Conservation (phyloP, 2,113 vertebrate species). For the Puffinus mauretanicus region DNA sequence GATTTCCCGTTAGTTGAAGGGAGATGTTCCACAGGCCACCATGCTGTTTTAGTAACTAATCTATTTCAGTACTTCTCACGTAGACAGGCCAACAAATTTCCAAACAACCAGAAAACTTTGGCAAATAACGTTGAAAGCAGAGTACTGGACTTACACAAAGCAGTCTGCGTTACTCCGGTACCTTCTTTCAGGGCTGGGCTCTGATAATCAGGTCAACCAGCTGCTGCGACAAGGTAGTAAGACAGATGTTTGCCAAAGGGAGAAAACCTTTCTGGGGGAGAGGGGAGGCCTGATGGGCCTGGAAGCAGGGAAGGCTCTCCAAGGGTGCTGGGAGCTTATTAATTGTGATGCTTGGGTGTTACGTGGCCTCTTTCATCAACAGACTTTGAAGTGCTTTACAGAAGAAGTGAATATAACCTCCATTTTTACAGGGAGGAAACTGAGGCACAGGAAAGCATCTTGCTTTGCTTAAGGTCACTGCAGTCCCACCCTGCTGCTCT, state of each 20-base stretch:
- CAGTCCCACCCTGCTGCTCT: not conserved
- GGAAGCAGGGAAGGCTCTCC: not conserved
- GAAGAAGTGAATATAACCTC: not conserved
- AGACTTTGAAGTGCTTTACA: not conserved
- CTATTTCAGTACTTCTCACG: conserved; percentile 7
- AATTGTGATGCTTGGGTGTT: not conserved
- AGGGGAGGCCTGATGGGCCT: not conserved
- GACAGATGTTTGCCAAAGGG: not conserved
- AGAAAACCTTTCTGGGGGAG: not conserved
- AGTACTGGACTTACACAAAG: not conserved
- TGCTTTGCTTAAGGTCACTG: not conserved
- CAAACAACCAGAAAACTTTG: conserved; percentile 38
- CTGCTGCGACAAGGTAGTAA: not conserved
- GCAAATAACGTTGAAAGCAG: conserved; percentile 24
- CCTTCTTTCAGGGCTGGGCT: not conserved
- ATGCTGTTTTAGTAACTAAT: conserved; percentile 22
- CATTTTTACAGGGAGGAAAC: not conserved
- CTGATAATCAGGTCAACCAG: conserved; percentile 12
- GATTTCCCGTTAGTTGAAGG: conserved; percentile 24
- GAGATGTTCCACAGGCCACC: conserved; percentile 37
- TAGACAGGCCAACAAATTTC: conserved; percentile 38
- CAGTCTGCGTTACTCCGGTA: not conserved
- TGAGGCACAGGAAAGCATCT: not conserved
- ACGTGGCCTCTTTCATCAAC: not conserved
- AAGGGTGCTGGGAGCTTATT: not conserved